Evolutionary conservation across 2,888 invertebrate species (phyloP).

Genomic region (Epirrita christyi): DNA sequence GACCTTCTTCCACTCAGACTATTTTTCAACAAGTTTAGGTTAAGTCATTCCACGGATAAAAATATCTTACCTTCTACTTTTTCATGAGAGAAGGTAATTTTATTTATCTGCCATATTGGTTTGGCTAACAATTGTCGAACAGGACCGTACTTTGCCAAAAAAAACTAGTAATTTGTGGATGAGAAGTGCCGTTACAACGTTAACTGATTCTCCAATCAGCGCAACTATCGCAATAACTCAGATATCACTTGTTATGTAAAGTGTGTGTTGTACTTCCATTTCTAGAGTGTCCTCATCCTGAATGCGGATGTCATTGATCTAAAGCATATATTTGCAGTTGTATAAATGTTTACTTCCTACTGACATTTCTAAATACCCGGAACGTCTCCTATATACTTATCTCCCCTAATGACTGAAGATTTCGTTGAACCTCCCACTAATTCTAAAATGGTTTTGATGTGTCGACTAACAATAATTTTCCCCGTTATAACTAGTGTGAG

Average conservation of each 20-base stretch:
- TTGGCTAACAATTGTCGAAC: neutral
- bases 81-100: neutral
- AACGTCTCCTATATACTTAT: slow-evolving; percentile 29
- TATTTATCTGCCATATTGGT: neutral
- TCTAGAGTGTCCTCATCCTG: slow-evolving; percentile 35
- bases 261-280: slow-evolving; percentile 38
- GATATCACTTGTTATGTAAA: slow-evolving; percentile 29
- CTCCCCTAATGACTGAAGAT: slow-evolving; percentile 24
- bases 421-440: slow-evolving; percentile 33
- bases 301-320: slow-evolving; percentile 30
- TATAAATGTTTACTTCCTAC: slow-evolving; percentile 25
- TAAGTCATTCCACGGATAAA: neutral
- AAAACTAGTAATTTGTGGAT: neutral
- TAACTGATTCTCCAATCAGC: neutral
- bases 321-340: slow-evolving; percentile 30
- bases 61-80: neutral
- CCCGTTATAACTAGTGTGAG: slow-evolving; percentile 51
- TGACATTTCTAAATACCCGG: slow-evolving; percentile 36
- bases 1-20: neutral
- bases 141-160: neutral
- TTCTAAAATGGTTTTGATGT: slow-evolving; percentile 46
- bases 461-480: slow-evolving; percentile 46
- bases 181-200: neutral
- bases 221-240: neutral
- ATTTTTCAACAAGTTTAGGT: neutral